phyloP scores from a whole-genome alignment of 2,113 vertebrate genomes.

The Vulpes ferrilata region DNA sequence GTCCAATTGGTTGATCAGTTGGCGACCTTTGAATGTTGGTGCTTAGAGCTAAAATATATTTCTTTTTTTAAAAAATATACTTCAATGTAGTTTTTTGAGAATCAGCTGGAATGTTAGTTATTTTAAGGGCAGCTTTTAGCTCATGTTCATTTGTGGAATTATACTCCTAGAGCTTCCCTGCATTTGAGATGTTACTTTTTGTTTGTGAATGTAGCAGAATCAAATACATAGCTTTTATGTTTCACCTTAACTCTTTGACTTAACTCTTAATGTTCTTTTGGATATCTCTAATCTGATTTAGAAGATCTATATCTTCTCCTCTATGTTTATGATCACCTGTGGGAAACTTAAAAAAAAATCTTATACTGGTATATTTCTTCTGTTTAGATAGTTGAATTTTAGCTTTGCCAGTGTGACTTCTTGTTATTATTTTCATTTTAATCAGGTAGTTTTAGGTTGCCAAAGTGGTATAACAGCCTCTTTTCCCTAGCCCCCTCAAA shows the following conservation, averaged over 20 bases:
- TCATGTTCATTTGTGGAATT: conserved; percentile 45
- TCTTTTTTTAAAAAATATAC: neutral
- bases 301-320: neutral
- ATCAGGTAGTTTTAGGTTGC: conserved; percentile 34
- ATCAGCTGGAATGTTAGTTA: neutral
- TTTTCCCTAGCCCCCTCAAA: neutral
- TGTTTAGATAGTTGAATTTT: conserved; percentile 34
- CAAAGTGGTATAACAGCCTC: neutral
- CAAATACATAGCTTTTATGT: neutral
- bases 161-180: conserved; percentile 47
- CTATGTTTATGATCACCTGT: neutral
- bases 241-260: conserved; percentile 40
- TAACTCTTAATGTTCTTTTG: conserved; percentile 24
- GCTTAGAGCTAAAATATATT: neutral
- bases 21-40: neutral
- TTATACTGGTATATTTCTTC: neutral
- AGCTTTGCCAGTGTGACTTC: conserved; percentile 20
- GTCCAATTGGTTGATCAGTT: neutral
- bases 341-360: neutral
- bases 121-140: conserved; percentile 58
- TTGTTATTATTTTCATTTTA: conserved; percentile 32
- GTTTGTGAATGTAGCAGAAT: conserved; percentile 47
- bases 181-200: conserved; percentile 59
- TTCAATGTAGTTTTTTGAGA: neutral
- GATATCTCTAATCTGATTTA: conserved; percentile 1